Base-by-base conservation (phyloP, 2,888 invertebrate genomes). In the Caenorhabditis sinica region DNA sequence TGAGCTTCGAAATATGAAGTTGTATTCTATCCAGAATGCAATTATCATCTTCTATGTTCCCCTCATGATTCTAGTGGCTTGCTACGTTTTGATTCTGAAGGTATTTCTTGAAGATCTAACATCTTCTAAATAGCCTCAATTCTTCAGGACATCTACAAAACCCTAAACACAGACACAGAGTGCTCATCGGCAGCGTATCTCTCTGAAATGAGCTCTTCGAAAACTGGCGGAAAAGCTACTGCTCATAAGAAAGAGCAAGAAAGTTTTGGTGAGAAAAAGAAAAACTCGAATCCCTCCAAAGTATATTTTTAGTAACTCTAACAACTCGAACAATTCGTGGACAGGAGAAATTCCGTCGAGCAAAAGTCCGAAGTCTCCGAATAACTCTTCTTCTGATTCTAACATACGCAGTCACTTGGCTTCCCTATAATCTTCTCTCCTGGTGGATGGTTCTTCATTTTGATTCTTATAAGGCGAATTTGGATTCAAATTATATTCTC, bases 371-470 rank as follows among this genome's bases (percentile, higher is more conserved):
- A 13, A 87, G 87, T 17, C 87, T 89, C 5, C 82, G 88, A n/a
- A 89, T 90, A 58, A 90, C 90, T 4, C 84, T 90, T n/a, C 66
- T 89, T n/a, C 82, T 90, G 9, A 90, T 90, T 60, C 83, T 89
- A 36, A 88, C 88, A 17, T 90, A 90, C 76, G 88, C 87, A 30
- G 85, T 89, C 83, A 89, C 89, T 4, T 90, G 90, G 90, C 85
- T 90, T 9, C 90, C 90, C n/a, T 90, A 89, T 58, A 90, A 90
- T 66, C 83, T 90, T 15, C 80, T 90, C 20, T 74, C 86, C n/a
- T 90, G 90, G 90, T 88, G 88, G 89, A 85, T 88, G 80, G 85
- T 90, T 17, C 65, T 88, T 28, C 74, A 88, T 28, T 86, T 88
- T 49, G 86, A 88, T 23, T 85, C 87, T 6, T 90, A 88, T 66